Base-by-base conservation (phyloP, 1,140 invertebrate genomes). In the Hyles euphorbiae region DNA sequence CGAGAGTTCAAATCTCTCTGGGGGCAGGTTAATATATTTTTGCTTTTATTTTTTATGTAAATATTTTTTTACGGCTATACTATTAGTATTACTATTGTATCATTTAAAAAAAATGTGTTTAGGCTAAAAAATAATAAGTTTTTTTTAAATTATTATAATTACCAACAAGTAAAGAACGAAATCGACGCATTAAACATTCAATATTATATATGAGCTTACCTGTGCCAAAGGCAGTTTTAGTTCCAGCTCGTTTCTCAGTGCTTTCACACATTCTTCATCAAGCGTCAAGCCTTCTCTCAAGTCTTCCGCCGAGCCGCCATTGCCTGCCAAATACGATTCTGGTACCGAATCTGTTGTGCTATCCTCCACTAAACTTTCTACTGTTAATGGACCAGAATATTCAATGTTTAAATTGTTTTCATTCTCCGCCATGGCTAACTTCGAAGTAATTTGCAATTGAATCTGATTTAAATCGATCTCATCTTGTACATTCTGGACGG, bases 181-280 rank as follows among this genome's bases (percentile, higher is more conserved):
- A 22, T 22, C 22, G 22, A 22, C 22, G 1, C 22, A 22, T 22
- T 22, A 22, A 22, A 22, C 22, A 22, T 22, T 22, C 22, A 22
- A 22, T 22, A 22, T 22, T 22, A 22, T 11, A 48, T n/a, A 46
- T 43, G 47, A 34, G 64, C 74, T 77, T 64, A 93, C 92, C 72
- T 94, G 93, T 5, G 92, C 93, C 63, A 92, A 88, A 46, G 93
- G 93, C 59, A 95, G 82, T 81, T 94, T 95, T 52, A 93, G 90
- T 67, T 91, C 88, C 48, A 95, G 78, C 77, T 95, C 94, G 69
- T 93, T 94, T 64, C 94, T 81, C 58, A 94, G 90, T 2, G 93
- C 93, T 11, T 92, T 90, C 61, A 94, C 92, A 70, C 93, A 92
- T 68, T 94, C 94, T 66, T 94, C 93, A 70, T 94, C 93, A 55